Conservation (phyloP, 2,113 vertebrate species). For the Takifugu flavidus region DNA sequence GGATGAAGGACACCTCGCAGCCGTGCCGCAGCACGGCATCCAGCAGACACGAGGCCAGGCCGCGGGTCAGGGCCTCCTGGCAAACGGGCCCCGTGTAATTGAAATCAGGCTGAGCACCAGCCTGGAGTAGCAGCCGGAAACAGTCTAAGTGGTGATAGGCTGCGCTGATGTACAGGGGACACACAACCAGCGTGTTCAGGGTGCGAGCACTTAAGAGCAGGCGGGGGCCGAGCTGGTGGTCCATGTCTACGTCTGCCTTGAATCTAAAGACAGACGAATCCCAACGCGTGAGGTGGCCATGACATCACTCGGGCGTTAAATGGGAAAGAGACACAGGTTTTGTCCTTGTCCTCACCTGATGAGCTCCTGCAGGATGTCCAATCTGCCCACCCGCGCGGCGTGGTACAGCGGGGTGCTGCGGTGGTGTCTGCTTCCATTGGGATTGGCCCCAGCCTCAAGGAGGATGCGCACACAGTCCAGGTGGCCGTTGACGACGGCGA, state of each 20-base stretch:
- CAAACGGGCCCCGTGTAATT: slow-evolving; percentile 87
- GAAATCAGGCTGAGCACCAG: slow-evolving; percentile 89
- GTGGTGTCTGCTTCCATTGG: slow-evolving; percentile 91
- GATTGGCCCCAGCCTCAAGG: slow-evolving; percentile 86
- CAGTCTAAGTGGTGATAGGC: slow-evolving; percentile 92
- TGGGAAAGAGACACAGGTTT: background rate
- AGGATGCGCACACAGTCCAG: slow-evolving; percentile 87
- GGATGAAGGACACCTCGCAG: slow-evolving; percentile 83
- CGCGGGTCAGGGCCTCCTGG: slow-evolving; percentile 77
- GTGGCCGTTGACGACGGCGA: slow-evolving; percentile 90
- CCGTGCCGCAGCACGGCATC: slow-evolving; percentile 88
- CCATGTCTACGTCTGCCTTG: slow-evolving; percentile 88
- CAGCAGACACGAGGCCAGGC: slow-evolving; percentile 86
- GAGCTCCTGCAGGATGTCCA: slow-evolving; percentile 86
- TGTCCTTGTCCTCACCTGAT: slow-evolving; percentile 75
- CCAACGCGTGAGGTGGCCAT: too few species aligned
- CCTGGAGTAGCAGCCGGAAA: slow-evolving; percentile 86
- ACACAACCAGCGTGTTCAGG: slow-evolving; percentile 88
- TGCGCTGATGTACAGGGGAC: slow-evolving; percentile 90
- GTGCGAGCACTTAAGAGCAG: slow-evolving; percentile 75
- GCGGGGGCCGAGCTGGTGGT: slow-evolving; percentile 79
- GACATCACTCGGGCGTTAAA: too few species aligned
- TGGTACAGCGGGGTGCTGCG: slow-evolving; percentile 92
- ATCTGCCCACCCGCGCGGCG: slow-evolving; percentile 81
- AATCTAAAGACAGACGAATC: slow-evolving; percentile 69